Conservation (phyloP, 2,797 vertebrate species). For the Hylomyscus alleni region DNA sequence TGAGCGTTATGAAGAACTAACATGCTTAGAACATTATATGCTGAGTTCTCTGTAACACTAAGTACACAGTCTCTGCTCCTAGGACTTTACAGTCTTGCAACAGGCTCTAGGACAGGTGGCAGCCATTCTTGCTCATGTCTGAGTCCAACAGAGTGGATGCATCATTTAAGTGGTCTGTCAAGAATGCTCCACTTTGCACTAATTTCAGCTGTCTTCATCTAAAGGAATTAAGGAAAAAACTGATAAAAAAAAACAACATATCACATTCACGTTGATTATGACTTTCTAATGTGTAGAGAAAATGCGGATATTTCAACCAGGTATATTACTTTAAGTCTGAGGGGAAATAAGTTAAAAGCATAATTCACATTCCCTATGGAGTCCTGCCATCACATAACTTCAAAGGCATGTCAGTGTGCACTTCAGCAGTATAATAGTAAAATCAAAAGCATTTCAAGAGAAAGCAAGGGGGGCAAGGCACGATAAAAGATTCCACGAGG, state of each 20-base stretch:
- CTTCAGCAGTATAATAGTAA: not conserved
- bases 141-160: not conserved
- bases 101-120: not conserved
- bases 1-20: not conserved
- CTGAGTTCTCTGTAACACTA: not conserved
- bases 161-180: not conserved
- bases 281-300: not conserved
- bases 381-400: not conserved
- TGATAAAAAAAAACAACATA: not conserved
- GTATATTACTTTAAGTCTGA: not conserved
- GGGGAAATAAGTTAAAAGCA: constrained; percentile 45
- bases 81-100: not conserved
- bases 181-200: not conserved
- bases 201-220: not conserved
- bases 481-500: not conserved
- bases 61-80: not conserved
- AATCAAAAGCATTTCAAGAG: not conserved
- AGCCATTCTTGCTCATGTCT: not conserved
- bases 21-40: constrained; percentile 2
- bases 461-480: not conserved
- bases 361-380: not conserved
- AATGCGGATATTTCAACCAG: not conserved
- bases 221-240: not conserved
- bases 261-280: not conserved
- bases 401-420: constrained; percentile 11